Percentiles rank a stretch among this genome's conserved stretches.
phyloP scores from a whole-genome alignment of 1,140 invertebrate genomes.

The Lordiphosa stackelbergi region DNA sequence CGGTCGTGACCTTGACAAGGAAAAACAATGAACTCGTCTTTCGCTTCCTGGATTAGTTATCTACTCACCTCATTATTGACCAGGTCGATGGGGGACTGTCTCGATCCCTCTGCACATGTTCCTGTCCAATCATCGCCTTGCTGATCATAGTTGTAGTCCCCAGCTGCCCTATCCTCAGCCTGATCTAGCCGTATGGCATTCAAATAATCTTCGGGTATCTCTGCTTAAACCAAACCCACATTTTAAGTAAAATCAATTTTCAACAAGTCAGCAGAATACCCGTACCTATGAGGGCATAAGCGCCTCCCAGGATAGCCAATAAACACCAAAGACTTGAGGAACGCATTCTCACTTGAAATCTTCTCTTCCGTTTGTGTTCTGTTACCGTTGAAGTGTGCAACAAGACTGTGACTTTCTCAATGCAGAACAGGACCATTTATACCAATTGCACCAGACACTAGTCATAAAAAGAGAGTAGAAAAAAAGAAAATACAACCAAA shows the following conservation, averaged over 20 bases:
- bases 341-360: slow-evolving; percentile 19
- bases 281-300: slow-evolving; percentile 21
- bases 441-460: slow-evolving; percentile 13
- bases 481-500: not conserved
- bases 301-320: slow-evolving; percentile 12
- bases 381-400: slow-evolving; percentile 24
- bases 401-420: slow-evolving; percentile 30
- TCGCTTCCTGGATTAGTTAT: too few species aligned
- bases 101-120: slow-evolving; percentile 24
- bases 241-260: not conserved
- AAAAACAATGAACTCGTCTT: too few species aligned
- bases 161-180: slow-evolving; percentile 23
- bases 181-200: slow-evolving; percentile 27
- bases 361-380: slow-evolving; percentile 12
- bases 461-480: not conserved
- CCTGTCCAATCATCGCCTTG: slow-evolving; percentile 59
- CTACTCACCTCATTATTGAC: slow-evolving; percentile 18
- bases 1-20: slow-evolving; percentile 8
- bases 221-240: slow-evolving; percentile 1
- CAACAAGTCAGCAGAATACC: not conserved
- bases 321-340: slow-evolving; percentile 11
- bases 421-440: slow-evolving; percentile 42
- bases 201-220: slow-evolving; percentile 30
- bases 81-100: slow-evolving; percentile 47
- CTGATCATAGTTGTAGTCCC: slow-evolving; percentile 54